These are phyloP conservation scores for Fragum fragum DNA, from an alignment of 2,888 invertebrate species.

Conservation along the genomic window DNA sequence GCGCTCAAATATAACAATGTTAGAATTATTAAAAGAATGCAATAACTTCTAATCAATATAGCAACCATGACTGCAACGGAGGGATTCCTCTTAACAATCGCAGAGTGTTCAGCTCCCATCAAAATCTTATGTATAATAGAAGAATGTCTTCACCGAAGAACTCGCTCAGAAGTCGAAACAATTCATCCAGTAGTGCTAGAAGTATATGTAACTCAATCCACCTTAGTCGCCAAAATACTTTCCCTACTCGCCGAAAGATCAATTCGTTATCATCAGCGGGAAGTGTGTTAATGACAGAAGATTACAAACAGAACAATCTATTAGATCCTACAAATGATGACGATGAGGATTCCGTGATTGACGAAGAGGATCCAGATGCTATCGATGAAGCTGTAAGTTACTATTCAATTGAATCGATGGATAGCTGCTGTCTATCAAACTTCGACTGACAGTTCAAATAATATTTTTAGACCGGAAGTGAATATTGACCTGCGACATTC, in stretches of 20 bases:
- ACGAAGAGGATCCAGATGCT: slow-evolving; percentile 82
- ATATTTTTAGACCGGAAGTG: no score
- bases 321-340: slow-evolving; percentile 70
- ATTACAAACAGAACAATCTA: slow-evolving; percentile 82
- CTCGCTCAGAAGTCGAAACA: slow-evolving; percentile 84
- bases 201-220: slow-evolving; percentile 81
- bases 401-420: no score
- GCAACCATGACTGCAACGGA: slow-evolving; percentile 86
- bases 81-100: slow-evolving; percentile 86
- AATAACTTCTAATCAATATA: no score
- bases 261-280: slow-evolving; percentile 79
- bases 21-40: no score
- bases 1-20: no score
- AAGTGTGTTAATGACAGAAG: slow-evolving; percentile 82
- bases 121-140: slow-evolving; percentile 90
- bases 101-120: slow-evolving; percentile 89
- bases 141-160: slow-evolving; percentile 81
- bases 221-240: slow-evolving; percentile 85
- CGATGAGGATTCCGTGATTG: slow-evolving; percentile 69
- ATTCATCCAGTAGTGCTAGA: slow-evolving; percentile 83
- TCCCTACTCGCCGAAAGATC: slow-evolving; percentile 80
- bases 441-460: no score
- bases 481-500: no score
- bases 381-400: slow-evolving; percentile 84
- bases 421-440: no score